phyloP scores from a whole-genome alignment of 2,888 invertebrate genomes.

The Dimorphilus gyrociliatus region DNA sequence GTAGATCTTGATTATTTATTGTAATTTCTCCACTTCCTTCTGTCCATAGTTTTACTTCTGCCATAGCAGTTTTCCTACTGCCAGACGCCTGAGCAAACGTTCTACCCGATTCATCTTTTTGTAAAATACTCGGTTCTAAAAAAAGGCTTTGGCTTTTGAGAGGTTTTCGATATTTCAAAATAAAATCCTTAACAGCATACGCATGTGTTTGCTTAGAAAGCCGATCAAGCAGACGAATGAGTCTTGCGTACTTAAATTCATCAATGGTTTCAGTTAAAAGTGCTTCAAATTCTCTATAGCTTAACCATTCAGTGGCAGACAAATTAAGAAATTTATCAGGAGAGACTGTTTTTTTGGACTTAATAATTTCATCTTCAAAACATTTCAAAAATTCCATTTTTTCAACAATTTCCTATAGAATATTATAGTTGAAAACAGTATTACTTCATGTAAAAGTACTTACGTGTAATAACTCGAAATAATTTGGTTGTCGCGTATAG shows the following conservation, averaged over 20 bases:
- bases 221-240: conserved; percentile 54
- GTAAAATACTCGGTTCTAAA: too few species aligned
- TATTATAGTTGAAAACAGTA: conserved; percentile 1
- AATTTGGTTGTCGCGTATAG: conserved; percentile 75
- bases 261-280: conserved; percentile 10
- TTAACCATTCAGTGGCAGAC: conserved; percentile 10
- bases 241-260: conserved; percentile 48
- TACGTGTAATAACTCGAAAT: conserved; percentile 64
- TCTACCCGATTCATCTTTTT: too few species aligned
- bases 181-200: conserved; percentile 52
- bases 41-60: conserved; percentile 57
- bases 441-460: neutral
- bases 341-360: neutral
- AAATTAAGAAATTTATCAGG: neutral
- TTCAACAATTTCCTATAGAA: conserved; percentile 5
- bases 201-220: conserved; percentile 55
- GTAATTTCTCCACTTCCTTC: conserved; percentile 67
- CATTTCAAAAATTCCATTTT: conserved; percentile 8
- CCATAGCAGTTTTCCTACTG: conserved; percentile 37
- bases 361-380: conserved; percentile 6
- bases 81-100: too few species aligned
- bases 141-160: conserved; percentile 44
- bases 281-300: conserved; percentile 5
- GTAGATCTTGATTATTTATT: conserved; percentile 61
- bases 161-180: conserved; percentile 51